Conservation (phyloP, 1,140 invertebrate genomes). For the Agrilus planipennis region DNA sequence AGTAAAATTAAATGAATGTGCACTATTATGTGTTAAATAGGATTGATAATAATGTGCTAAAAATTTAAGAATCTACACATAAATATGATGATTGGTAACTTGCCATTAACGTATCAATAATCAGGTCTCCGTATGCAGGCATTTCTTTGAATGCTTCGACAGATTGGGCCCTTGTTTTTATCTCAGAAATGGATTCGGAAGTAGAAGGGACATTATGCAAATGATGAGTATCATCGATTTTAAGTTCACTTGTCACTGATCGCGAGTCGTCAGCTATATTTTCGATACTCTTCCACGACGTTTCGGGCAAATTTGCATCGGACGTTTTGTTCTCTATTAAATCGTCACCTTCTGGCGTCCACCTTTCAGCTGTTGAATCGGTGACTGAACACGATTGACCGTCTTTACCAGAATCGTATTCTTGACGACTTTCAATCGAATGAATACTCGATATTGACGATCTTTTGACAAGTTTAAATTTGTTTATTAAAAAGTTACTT, state of each 20-base stretch:
- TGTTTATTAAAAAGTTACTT: too few species aligned
- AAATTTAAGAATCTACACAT: not conserved
- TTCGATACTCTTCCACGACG: slow-evolving; percentile 19
- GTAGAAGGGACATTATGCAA: not conserved
- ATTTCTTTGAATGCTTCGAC: slow-evolving; percentile 30
- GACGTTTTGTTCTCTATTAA: slow-evolving; percentile 23
- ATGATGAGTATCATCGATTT: slow-evolving; percentile 14
- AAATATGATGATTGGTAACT: slow-evolving; percentile 1
- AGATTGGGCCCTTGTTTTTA: slow-evolving; percentile 21
- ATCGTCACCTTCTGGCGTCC: too few species aligned
- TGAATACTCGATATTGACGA: too few species aligned
- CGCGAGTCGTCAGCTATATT: slow-evolving; percentile 1
- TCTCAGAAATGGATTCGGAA: not conserved
- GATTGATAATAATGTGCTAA: not conserved
- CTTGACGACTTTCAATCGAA: too few species aligned
- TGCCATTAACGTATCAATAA: slow-evolving; percentile 35
- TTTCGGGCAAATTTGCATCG: slow-evolving; percentile 25
- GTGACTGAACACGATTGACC: too few species aligned
- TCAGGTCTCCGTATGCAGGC: slow-evolving; percentile 40
- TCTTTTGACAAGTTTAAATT: too few species aligned
- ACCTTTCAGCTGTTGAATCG: too few species aligned
- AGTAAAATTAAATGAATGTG: too few species aligned
- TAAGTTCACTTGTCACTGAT: slow-evolving; percentile 13
- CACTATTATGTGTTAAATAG: too few species aligned
- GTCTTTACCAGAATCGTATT: too few species aligned